phyloP scores from a whole-genome alignment of 2,888 invertebrate species.

The Lasioglossum pauxillum region DNA sequence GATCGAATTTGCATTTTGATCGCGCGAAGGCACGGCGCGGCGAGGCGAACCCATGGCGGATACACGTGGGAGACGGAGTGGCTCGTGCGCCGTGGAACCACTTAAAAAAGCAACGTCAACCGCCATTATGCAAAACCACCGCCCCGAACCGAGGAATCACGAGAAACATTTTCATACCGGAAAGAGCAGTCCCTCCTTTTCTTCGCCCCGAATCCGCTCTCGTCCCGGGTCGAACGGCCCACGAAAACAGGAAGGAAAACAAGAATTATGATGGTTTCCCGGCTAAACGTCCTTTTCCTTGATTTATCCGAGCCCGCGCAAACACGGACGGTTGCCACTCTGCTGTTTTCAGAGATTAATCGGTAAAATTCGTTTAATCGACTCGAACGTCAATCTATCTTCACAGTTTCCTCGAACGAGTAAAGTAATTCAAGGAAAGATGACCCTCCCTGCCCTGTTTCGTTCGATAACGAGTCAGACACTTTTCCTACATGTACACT shows the following conservation, averaged over 20 bases:
- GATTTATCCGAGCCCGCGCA: neutral
- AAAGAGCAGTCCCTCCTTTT: neutral
- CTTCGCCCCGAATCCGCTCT: neutral
- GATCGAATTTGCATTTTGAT: conserved; percentile 51
- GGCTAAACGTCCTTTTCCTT: neutral
- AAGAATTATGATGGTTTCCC: conserved; percentile 10
- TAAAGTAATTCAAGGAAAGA: neutral
- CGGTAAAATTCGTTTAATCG: neutral
- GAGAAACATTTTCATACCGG: conserved; percentile 26
- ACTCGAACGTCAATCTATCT: neutral
- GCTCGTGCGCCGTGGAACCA: conserved; percentile 26
- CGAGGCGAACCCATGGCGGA: neutral
- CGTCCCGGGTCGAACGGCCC: neutral
- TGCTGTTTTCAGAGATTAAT: neutral
- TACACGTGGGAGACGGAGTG: conserved; percentile 4
- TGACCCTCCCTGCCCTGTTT: neutral
- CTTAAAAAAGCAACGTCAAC: conserved; percentile 49
- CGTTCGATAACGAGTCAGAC: neutral
- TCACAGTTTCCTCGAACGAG: neutral
- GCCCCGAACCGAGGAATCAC: conserved; percentile 26
- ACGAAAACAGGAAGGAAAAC: conserved; percentile 19
- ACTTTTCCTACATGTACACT: neutral
- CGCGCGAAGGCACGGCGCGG: conserved; percentile 23
- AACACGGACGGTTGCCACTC: neutral
- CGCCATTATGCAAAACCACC: conserved; percentile 49